A percentile compares a stretch with the other conserved stretches of the same genome.
These are phyloP conservation scores for Apodemia mormo DNA, from an alignment of 2,888 invertebrate species.

Conservation along the genomic window DNA sequence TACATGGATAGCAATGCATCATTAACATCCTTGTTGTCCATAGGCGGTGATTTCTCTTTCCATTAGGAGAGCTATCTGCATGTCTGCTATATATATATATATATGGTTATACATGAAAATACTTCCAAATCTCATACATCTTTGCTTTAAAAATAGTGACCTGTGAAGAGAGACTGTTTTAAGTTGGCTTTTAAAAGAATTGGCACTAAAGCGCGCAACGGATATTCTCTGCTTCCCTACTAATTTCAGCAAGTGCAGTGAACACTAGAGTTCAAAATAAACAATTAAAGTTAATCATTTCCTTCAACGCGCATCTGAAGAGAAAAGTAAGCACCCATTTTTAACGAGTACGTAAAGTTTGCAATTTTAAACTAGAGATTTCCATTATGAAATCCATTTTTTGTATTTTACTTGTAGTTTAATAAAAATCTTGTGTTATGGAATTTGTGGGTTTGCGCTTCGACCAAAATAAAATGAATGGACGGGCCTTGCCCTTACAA, in stretches of 20 bases:
- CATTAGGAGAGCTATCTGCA: no score
- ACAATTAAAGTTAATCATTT: constrained; percentile 7
- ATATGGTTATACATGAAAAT: no score
- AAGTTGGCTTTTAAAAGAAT: neutral
- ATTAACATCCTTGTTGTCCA: no score
- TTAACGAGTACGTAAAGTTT: neutral
- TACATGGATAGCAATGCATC: no score
- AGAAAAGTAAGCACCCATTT: constrained; percentile 3
- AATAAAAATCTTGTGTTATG: no score
- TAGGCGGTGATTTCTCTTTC: no score
- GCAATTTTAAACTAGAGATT: neutral
- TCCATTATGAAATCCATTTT: neutral
- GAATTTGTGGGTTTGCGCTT: no score
- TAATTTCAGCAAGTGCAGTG: neutral
- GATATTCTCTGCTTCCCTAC: neutral
- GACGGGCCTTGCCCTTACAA: no score
- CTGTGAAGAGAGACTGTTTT: neutral
- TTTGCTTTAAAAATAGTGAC: neutral
- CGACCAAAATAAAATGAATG: no score
- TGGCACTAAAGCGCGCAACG: neutral
- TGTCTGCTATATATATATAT: no score
- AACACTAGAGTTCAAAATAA: constrained; percentile 12
- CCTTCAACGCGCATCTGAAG: constrained; percentile 1
- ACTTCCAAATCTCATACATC: neutral
- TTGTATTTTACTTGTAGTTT: no score